phyloP scores from a whole-genome alignment of 2,113 vertebrate species.

The Crotalus horridus region DNA sequence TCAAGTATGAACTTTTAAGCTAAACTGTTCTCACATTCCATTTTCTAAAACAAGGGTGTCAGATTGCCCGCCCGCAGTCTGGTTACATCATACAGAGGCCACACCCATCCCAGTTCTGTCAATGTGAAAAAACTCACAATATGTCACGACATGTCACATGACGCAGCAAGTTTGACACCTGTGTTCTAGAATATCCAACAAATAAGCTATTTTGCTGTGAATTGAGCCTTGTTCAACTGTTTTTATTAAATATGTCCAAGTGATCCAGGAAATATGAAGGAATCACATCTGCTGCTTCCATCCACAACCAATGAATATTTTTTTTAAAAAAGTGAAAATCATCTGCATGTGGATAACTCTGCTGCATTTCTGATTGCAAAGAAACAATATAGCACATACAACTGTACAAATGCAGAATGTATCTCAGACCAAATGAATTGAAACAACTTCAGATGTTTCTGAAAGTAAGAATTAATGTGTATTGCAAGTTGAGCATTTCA shows the following conservation, averaged over 20 bases:
- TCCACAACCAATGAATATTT: neutral
- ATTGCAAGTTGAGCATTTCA: neutral
- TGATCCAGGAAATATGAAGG: neutral
- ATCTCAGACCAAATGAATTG: neutral
- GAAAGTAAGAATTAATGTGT: neutral
- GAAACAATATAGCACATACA: neutral
- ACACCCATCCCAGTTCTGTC: too few relatives aligned
- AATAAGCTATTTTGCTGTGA: neutral
- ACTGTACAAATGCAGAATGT: neutral
- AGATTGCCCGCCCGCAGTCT: too few relatives aligned
- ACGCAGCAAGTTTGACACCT: too few relatives aligned
- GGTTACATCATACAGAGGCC: too few relatives aligned
- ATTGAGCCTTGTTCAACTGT: neutral
- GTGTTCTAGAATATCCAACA: neutral
- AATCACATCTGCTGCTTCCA: neutral
- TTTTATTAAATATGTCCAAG: neutral
- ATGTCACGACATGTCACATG: too few relatives aligned
- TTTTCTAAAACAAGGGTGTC: neutral
- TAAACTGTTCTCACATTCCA: neutral
- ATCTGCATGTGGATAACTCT: neutral
- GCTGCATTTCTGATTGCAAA: neutral
- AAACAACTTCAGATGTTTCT: neutral
- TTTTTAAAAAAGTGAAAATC: neutral
- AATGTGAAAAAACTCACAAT: too few relatives aligned
- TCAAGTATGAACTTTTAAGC: neutral